Evolutionary conservation across 23 tunicate genomes (phyloP).

Genomic region (Halocynthia roretzi): DNA sequence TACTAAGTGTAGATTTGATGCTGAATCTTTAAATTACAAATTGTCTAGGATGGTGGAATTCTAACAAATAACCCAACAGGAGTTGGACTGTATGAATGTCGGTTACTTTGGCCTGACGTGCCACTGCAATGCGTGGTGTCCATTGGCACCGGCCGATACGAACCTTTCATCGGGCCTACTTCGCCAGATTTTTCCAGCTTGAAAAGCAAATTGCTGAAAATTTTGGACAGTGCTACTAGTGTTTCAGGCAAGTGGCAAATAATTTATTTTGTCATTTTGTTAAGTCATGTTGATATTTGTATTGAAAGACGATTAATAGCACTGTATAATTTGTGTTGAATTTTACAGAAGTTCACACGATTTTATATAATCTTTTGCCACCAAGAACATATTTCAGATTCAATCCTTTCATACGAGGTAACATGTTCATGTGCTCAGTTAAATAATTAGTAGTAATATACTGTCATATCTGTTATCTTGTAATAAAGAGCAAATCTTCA

Average conservation of each 20-base stretch:
- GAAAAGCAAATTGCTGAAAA: slow-evolving; percentile 67
- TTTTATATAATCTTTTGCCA: slow-evolving; percentile 82
- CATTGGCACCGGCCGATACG: slow-evolving; percentile 85
- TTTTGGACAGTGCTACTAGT: slow-evolving; percentile 86
- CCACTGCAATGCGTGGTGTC: slow-evolving; percentile 91
- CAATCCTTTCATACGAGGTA: slow-evolving; percentile 80
- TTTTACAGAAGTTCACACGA: slow-evolving; percentile 77
- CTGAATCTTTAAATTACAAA: not conserved
- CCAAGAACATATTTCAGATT: slow-evolving; percentile 70
- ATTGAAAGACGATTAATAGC: not conserved
- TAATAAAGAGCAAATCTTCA: slow-evolving; percentile 53
- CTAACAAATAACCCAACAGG: slow-evolving; percentile 82
- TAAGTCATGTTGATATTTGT: not conserved
- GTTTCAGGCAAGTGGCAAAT: slow-evolving; percentile 40
- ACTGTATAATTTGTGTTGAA: not conserved
- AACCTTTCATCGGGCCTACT: slow-evolving; percentile 77
- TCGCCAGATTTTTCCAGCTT: slow-evolving; percentile 52
- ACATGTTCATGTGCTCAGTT: slow-evolving; percentile 1
- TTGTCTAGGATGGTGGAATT: slow-evolving; percentile 75
- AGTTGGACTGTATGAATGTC: slow-evolving; percentile 71
- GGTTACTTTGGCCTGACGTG: slow-evolving; percentile 63
- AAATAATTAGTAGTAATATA: too few relatives aligned
- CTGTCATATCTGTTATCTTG: too few relatives aligned
- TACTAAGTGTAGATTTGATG: too few relatives aligned
- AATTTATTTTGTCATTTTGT: too few relatives aligned